Base-by-base conservation (phyloP, 2,888 invertebrate genomes). In the Sarcophaga rosellei region DNA sequence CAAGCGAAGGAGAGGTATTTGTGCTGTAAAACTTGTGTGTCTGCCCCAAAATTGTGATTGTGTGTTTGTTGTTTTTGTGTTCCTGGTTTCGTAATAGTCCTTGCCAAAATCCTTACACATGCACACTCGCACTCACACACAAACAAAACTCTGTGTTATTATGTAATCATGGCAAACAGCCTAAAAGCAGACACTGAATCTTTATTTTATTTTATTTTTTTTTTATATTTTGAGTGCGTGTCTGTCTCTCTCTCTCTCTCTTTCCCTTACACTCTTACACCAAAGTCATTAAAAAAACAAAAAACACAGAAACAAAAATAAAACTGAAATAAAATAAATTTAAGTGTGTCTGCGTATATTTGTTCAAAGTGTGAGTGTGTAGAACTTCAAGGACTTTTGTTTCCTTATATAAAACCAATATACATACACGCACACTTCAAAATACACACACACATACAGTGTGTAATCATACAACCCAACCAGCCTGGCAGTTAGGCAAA, bases 371-470 rank as follows among this genome's bases (percentile, higher is more conserved):
- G 53, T 53, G 53, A 53, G 53, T 53, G 53, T 12, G 53, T 53
- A 53, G 53, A 76, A 74, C 86, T 87, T 87, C 87, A 87, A 88
- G 88, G 87, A 88, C 86, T 88, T 88, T 81, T 82, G 74, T 80
- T 86, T 86, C 85, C 86, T 86, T 44, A 23, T 73, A 4, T 62
- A 68, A 21, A 69, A 12, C 8, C 12, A 53, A 53, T 5, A 53
- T 17, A 53, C 53, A 53, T 17, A 53, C 53, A 47, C 4, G 4
- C 47, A 53, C 5, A 15, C 15, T 53, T 17, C 5, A 15, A 53
- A 53, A 53, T 53, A 53, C 17, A 15, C 4, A 53, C 53, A 53
- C 17, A 53, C 53, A 53, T 3, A 15, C 53, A 53, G 53, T 53
- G 4, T 15, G 15, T 53, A 53, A 15, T 15, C 53, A 53, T 53